Percentiles rank a stretch among this genome's conserved stretches.
Conservation (phyloP, 2,888 invertebrate species). For the Andricus quercusramuli region DNA sequence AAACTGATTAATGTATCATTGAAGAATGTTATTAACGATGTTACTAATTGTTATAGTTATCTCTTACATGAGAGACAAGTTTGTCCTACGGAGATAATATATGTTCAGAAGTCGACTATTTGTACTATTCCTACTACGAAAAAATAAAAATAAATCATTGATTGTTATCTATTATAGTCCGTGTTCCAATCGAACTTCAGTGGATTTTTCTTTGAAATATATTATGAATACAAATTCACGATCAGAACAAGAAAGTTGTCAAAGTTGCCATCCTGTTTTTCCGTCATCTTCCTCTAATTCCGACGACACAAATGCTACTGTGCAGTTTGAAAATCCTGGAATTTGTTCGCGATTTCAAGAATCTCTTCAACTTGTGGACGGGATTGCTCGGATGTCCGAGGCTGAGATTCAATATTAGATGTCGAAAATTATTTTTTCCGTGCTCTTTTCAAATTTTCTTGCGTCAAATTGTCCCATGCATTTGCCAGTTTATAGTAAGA, state of each 20-base stretch:
- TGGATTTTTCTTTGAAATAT: not conserved
- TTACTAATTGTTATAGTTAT: too few species aligned
- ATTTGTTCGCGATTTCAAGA: not conserved
- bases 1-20: too few species aligned
- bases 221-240: not conserved
- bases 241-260: too few species aligned
- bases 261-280: slow-evolving; percentile 2
- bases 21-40: too few species aligned
- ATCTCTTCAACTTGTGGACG: too few species aligned
- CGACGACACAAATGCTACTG: not conserved
- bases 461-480: not conserved
- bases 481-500: not conserved
- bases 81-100: too few species aligned
- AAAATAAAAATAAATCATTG: too few species aligned
- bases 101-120: too few species aligned
- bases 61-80: too few species aligned
- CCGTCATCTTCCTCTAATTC: not conserved
- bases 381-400: too few species aligned
- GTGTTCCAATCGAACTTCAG: not conserved
- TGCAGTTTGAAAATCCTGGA: slow-evolving; percentile 2
- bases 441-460: not conserved
- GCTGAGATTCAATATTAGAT: not conserved
- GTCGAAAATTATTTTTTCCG: too few species aligned
- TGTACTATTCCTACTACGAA: too few species aligned
- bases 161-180: not conserved